These are phyloP conservation scores for Microtus agrestis DNA, from an alignment of 2,797 vertebrate species.

Conservation along the genomic window DNA sequence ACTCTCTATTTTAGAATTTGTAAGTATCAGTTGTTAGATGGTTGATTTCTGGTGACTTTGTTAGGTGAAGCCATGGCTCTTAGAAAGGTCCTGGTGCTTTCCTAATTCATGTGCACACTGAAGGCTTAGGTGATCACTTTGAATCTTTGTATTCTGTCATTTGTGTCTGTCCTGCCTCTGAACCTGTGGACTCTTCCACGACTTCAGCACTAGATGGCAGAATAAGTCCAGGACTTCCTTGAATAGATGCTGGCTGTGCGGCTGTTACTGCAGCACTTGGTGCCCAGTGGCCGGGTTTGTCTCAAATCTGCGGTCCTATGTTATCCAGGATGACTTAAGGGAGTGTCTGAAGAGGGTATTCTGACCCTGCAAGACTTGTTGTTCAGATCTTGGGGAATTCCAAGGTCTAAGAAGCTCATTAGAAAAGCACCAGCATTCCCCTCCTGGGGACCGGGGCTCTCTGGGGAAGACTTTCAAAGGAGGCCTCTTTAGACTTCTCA, in stretches of 20 bases:
- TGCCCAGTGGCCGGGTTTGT: not conserved
- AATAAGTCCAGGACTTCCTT: not conserved
- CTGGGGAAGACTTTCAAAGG: conserved; percentile 45
- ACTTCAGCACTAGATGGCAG: not conserved
- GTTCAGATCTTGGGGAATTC: conserved; percentile 41
- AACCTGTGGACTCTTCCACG: not conserved
- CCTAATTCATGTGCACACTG: not conserved
- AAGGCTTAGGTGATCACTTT: not conserved
- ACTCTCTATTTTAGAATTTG: not conserved
- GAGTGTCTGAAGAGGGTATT: not conserved
- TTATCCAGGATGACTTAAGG: not conserved
- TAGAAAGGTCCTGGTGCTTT: not conserved
- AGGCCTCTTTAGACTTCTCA: not conserved
- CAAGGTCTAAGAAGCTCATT: conserved; percentile 41
- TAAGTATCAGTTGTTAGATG: not conserved
- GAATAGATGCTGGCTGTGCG: not conserved
- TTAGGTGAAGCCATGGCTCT: not conserved
- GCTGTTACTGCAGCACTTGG: not conserved
- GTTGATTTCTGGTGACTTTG: not conserved
- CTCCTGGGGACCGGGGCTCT: conserved; percentile 20
- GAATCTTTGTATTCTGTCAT: not conserved
- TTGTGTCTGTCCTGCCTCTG: not conserved
- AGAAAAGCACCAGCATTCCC: not conserved
- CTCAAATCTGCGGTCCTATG: too few species aligned
- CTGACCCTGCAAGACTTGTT: not conserved